Base-by-base conservation (phyloP, 2,797 vertebrate species). In the Enteromius unitaeniatus region DNA sequence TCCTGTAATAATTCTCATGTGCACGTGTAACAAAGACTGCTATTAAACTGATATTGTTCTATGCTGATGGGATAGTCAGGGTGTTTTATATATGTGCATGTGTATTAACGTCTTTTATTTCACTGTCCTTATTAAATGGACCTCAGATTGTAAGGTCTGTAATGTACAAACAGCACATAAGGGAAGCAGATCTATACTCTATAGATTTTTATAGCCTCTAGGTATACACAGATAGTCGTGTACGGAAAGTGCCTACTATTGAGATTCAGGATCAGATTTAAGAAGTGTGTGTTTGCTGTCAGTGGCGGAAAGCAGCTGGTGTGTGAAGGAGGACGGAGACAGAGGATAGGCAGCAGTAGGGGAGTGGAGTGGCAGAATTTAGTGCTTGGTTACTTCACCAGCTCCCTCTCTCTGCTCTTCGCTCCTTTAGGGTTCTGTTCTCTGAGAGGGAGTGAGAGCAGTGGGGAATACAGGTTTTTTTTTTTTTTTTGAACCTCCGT, bases 311-410 rank as follows among this genome's bases (percentile, higher is more conserved):
- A 91, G 78, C 79, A 91, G 89, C 87, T 92, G 69, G 81, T 90
- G 90, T 93, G 93, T 93, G 93, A 93, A 93, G 92, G 89, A 91
- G 90, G 90, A 91, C 88, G 87, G 85, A 87, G 83, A 68, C 69
- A 26, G 88, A 91, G 85, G 82, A 88, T 79, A 81, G 76, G 84
- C 84, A 73, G 81, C 81, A 83, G 82, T 87, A 78, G 58, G 13
- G 51, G 78, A 85, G 80, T 55, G 65, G 26, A 67, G 55, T 34
- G n/a, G 78, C 67, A 82, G 79, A 88, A 84, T 86, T 90, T 85
- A 86, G 86, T 81, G 87, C 87, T 87, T 83, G 67, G 86, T 85
- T 90, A 83, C 81, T 78, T 74, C 74, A 42, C 31, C 19, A 40
- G 8, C 74, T 60, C 47, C 40, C 21, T 51, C 60, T 55, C 53